Conservation (phyloP, 2,797 vertebrate genomes). For the Hirundo rustica region DNA sequence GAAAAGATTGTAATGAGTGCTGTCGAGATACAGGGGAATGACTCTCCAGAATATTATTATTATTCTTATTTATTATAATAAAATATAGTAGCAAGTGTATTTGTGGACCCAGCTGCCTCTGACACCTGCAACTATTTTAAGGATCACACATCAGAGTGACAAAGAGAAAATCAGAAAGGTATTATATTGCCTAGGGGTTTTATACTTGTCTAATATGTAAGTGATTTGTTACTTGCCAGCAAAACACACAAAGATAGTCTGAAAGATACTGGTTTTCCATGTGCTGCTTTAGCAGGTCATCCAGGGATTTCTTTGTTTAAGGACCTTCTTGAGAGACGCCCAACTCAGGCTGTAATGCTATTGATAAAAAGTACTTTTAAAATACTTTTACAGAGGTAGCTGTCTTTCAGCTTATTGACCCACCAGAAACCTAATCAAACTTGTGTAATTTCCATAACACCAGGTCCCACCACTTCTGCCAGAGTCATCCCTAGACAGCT, state of each 20-base stretch:
- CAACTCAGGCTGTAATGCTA: neutral
- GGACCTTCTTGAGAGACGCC: neutral
- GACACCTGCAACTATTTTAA: neutral
- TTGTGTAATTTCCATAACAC: neutral
- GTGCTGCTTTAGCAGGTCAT: neutral
- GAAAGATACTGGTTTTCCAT: neutral
- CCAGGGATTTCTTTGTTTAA: neutral
- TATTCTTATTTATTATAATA: neutral
- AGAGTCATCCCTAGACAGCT: neutral
- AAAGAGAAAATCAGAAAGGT: neutral
- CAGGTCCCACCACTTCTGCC: neutral
- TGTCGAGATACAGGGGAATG: neutral
- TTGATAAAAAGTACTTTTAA: neutral
- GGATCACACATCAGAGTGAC: no score
- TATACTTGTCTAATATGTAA: neutral
- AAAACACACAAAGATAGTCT: neutral
- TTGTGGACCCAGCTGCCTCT: neutral
- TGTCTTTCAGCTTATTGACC: neutral
- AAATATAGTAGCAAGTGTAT: neutral
- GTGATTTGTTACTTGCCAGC: neutral
- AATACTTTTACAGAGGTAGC: neutral
- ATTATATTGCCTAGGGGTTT: neutral
- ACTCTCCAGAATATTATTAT: neutral
- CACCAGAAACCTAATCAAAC: fast-evolving
- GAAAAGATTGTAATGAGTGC: neutral